These are phyloP conservation scores for Luidia sarsii DNA, from an alignment of 53 echinoderm and acorn worm species.

Conservation along the genomic window DNA sequence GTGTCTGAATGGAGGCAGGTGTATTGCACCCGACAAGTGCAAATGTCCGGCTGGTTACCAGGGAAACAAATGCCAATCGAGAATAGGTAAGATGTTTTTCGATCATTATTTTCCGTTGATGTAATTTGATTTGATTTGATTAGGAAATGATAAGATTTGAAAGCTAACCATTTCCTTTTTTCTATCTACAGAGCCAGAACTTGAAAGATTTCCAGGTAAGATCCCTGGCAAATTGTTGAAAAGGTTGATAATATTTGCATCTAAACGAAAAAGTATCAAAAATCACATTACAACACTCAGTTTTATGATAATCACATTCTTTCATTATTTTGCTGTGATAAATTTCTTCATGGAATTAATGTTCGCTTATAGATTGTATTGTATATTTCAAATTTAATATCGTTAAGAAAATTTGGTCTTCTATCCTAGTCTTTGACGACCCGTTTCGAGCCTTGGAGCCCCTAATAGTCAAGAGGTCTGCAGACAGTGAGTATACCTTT, in stretches of 20 bases:
- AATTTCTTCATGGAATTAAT: too few species aligned
- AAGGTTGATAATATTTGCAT: too few species aligned
- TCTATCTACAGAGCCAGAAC: not conserved
- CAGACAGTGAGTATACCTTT: slow-evolving; percentile 2
- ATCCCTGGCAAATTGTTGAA: too few species aligned
- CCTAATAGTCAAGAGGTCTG: slow-evolving; percentile 1
- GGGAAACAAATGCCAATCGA: slow-evolving; percentile 39
- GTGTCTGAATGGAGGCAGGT: slow-evolving; percentile 50
- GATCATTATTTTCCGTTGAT: too few species aligned
- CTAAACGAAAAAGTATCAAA: too few species aligned
- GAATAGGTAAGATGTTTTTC: slow-evolving; percentile 33
- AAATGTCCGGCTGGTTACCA: slow-evolving; percentile 55
- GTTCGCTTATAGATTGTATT: too few species aligned
- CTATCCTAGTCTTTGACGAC: too few species aligned
- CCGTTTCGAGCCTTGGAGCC: not conserved
- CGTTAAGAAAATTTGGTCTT: too few species aligned
- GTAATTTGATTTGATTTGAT: not conserved
- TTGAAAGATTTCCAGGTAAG: slow-evolving; percentile 14
- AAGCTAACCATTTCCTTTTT: not conserved
- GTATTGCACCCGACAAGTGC: slow-evolving; percentile 41
- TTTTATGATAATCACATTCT: too few species aligned
- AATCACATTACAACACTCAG: too few species aligned
- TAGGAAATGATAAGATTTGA: not conserved
- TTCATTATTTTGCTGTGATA: too few species aligned
- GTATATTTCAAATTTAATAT: too few species aligned